Base-by-base conservation (phyloP, 2,888 invertebrate genomes). In the Strigamia transsilvanica region DNA sequence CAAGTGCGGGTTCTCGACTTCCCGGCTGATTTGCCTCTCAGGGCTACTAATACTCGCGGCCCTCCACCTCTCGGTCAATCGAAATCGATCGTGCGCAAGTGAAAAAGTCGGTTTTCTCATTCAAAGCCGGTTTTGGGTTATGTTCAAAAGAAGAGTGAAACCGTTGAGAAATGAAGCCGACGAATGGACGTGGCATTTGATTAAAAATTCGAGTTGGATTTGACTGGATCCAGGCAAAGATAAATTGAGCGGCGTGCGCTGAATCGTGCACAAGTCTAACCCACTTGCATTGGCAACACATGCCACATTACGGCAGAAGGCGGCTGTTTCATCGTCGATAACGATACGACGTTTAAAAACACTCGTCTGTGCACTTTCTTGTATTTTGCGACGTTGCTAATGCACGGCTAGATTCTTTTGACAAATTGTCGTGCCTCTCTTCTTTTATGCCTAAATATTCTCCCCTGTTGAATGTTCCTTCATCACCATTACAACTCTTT, bases 171-270 rank as follows among this genome's bases (percentile, higher is more conserved):
- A 46, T 46, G 46, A 46, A n/a, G n/a, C 46, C 46, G n/a, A 5
- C 46, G 46, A 46, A 46, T 46, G 46, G 46, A 46, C 46, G 46
- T 46, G 46, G 46, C 46, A 46, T 46, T 46, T 46, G 46, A 46
- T 46, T 46, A 46, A 46, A 46, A 46, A 15, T 15, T 4, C 46
- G 46, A 46, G 46, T n/a, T 13, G 46, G 46, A 46, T 46, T n/a
- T 46, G 46, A 46, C 46, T 46, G 46, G 46, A 46, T 46, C 46
- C 46, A 46, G 46, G 46, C 46, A 46, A n/a, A 46, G 46, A 46
- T 46, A 46, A 46, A 46, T 46, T 46, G 46, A 46, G 46, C 15
- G 46, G 46, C 46, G 46, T 46, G 46, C 46, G 46, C 5, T 46
- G 46, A 46, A 46, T 46, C 46, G 46, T 46, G 46, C n/a, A n/a